A percentile compares a stretch with the other conserved stretches of the same genome.
These are phyloP conservation scores for Lasioglossum malachurum DNA, from an alignment of 2,888 invertebrate genomes.

Conservation along the genomic window DNA sequence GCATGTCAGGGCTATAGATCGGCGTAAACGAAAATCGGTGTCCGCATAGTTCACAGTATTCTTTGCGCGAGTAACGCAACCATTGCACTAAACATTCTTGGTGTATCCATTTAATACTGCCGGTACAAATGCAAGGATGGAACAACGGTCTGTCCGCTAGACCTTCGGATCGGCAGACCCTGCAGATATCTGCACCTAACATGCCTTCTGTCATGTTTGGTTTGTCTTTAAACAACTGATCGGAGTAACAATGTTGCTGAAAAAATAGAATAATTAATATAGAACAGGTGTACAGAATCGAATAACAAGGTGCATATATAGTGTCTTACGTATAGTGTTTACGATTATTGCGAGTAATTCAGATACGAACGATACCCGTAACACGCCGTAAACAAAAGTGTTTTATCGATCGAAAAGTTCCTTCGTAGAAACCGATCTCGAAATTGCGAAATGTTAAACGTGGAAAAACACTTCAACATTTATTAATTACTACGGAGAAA, in stretches of 20 bases:
- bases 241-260: constrained; percentile 43
- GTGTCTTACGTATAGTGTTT: background rate
- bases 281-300: background rate
- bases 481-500: constrained; percentile 24
- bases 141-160: constrained; percentile 96
- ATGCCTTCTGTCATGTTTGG: constrained; percentile 86
- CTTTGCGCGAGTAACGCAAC: constrained; percentile 99
- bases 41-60: constrained; percentile 99
- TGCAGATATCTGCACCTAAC: constrained; percentile 95
- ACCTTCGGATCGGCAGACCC: constrained; percentile 98
- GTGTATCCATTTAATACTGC: constrained; percentile 99
- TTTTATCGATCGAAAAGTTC: background rate
- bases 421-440: background rate
- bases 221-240: constrained; percentile 18
- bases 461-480: background rate
- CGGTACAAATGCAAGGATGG: constrained; percentile 99
- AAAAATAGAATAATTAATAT: constrained; percentile 34
- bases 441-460: constrained; percentile 7
- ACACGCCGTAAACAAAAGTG: background rate
- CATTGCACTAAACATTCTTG: constrained; percentile 99
- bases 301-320: background rate
- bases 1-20: constrained; percentile 99
- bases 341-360: background rate
- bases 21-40: constrained; percentile 99
- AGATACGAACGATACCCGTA: background rate